Conservation (phyloP, 2,797 vertebrate genomes). For the Rhodeus uyekii region DNA sequence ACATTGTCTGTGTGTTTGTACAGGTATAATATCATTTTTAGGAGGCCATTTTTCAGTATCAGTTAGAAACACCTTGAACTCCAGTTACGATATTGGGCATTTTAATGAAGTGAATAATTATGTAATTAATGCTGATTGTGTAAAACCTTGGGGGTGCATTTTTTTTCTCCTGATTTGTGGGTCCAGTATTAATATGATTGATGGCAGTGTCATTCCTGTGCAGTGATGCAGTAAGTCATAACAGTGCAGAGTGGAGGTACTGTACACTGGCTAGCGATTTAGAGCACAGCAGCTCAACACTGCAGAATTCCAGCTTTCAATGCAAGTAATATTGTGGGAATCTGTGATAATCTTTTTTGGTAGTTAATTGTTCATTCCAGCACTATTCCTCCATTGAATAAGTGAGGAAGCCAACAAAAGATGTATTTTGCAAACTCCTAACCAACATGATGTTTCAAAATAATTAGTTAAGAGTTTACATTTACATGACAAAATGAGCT, state of each 20-base stretch:
- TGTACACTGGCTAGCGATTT: slow-evolving; percentile 43
- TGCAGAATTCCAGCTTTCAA: neutral
- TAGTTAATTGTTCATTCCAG: slow-evolving; percentile 8
- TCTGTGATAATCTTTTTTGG: neutral
- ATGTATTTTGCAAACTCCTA: neutral
- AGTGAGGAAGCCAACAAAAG: neutral
- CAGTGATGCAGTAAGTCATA: slow-evolving; percentile 64
- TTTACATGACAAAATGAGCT: neutral
- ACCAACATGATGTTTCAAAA: neutral
- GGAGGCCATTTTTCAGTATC: slow-evolving; percentile 46
- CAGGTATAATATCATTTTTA: slow-evolving; percentile 33
- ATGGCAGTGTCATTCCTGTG: slow-evolving; percentile 64
- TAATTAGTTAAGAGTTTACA: neutral
- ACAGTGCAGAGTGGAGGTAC: slow-evolving; percentile 48
- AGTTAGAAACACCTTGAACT: slow-evolving; percentile 56
- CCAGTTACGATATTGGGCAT: slow-evolving; percentile 48
- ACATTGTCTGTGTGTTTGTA: neutral
- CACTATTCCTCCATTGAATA: neutral
- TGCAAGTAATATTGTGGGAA: slow-evolving; percentile 8
- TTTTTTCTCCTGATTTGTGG: slow-evolving; percentile 55
- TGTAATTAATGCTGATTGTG: slow-evolving; percentile 59
- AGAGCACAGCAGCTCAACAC: slow-evolving; percentile 29
- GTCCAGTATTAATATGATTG: slow-evolving; percentile 61
- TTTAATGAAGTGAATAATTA: slow-evolving; percentile 64
- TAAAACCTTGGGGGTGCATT: slow-evolving; percentile 51